Evolutionary conservation across 2,113 vertebrate species (phyloP).

Genomic region (Ursus arctos): DNA sequence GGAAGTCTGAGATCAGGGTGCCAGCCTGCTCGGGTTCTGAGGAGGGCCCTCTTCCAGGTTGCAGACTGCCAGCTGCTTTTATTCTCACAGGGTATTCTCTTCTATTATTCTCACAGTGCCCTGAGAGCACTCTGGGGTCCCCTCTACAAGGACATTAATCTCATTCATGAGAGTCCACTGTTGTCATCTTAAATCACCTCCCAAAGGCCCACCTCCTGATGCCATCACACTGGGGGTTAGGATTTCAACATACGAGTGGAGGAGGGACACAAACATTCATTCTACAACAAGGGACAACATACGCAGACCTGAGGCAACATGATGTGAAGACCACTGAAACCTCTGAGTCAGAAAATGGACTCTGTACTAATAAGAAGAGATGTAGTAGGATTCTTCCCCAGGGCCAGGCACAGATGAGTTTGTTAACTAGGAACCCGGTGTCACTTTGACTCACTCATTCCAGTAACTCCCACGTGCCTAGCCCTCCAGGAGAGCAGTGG

Average conservation of each 20-base stretch:
- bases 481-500: background rate
- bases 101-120: background rate
- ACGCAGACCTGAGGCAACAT: background rate
- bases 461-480: background rate
- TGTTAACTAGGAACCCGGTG: background rate
- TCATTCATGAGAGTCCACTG: background rate
- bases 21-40: background rate
- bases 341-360: background rate
- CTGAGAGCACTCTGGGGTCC: background rate
- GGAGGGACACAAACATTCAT: background rate
- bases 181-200: background rate
- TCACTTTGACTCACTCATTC: background rate
- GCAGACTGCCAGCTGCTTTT: background rate
- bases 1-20: background rate
- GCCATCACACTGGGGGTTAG: background rate
- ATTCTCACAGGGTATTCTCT: background rate
- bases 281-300: background rate
- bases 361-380: background rate
- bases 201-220: background rate
- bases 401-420: background rate
- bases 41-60: no score
- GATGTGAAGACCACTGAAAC: background rate
- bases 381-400: background rate
- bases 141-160: background rate
- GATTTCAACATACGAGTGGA: background rate